Evolutionary conservation across 1,140 invertebrate species (phyloP).

Genomic region (Coelopa frigida): DNA sequence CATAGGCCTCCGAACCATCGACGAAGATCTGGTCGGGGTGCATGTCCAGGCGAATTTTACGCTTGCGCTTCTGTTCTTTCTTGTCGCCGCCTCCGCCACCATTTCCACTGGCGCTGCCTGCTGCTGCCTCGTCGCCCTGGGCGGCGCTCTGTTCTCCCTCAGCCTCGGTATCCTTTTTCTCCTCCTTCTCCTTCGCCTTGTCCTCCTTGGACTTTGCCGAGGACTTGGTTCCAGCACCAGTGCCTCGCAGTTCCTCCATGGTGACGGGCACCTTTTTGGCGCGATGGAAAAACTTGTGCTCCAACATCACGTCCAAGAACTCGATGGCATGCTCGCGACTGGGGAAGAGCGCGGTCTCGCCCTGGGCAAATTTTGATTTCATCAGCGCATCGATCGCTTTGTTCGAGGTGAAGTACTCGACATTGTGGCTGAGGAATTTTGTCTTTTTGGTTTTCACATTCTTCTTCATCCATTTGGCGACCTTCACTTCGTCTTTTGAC

Average conservation of each 20-base stretch:
- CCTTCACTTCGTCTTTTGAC: conserved; percentile 83
- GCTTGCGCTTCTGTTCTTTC: conserved; percentile 55
- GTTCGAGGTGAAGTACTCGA: conserved; percentile 87
- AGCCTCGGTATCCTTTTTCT: conserved; percentile 51
- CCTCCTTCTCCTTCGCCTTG: conserved; percentile 50
- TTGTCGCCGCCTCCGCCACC: conserved; percentile 23
- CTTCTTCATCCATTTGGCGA: conserved; percentile 89
- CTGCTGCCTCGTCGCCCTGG: conserved; percentile 17
- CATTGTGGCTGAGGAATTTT: conserved; percentile 91
- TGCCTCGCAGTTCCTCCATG: conserved; percentile 56
- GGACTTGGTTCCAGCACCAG: neutral
- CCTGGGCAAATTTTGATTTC: conserved; percentile 85
- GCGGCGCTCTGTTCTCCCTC: conserved; percentile 32
- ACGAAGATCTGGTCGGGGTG: conserved; percentile 90
- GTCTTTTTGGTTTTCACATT: conserved; percentile 92
- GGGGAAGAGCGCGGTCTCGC: conserved; percentile 70
- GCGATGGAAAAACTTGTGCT: conserved; percentile 91
- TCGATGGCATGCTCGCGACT: conserved; percentile 70
- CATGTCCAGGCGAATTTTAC: conserved; percentile 84
- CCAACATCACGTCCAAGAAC: conserved; percentile 77
- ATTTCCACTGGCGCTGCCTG: conserved; percentile 30
- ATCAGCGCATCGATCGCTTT: conserved; percentile 88
- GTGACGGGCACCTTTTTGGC: conserved; percentile 80
- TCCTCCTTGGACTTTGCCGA: conserved; percentile 3
- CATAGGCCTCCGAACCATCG: conserved; percentile 91